Conservation (phyloP, 2,113 vertebrate species). For the Rattus rattus region DNA sequence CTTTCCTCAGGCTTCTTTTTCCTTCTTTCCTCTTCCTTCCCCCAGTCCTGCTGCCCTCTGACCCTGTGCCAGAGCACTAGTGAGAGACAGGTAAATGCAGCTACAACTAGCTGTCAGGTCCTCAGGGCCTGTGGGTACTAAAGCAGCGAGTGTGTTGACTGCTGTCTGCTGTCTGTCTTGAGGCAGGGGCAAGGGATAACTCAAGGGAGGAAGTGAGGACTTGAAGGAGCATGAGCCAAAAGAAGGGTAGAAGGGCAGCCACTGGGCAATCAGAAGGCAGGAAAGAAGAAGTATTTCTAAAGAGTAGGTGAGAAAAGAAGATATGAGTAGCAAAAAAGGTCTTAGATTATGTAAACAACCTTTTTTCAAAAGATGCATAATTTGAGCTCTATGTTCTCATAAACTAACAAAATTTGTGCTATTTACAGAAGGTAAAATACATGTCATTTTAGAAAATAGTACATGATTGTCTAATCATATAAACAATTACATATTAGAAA, state of each 20-base stretch:
- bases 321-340: neutral
- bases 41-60: neutral
- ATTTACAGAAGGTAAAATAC: neutral
- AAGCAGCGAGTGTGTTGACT: neutral
- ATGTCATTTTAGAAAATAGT: conserved; percentile 38
- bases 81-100: neutral
- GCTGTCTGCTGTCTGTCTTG: neutral
- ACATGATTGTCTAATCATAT: neutral
- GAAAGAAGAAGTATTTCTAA: neutral
- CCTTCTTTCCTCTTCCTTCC: neutral
- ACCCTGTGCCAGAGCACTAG: neutral
- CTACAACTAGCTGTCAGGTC: too few relatives aligned
- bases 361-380: neutral
- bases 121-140: neutral
- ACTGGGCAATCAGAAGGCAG: neutral
- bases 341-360: neutral
- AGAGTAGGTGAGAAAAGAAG: neutral
- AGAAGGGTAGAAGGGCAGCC: neutral
- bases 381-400: neutral
- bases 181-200: neutral
- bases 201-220: neutral
- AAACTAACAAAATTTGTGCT: conserved; percentile 27
- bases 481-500: conserved; percentile 25
- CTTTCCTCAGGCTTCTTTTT: neutral
- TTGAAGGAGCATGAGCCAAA: neutral